A percentile compares a stretch with the other conserved stretches of the same genome.
phyloP scores from a whole-genome alignment of 2,888 invertebrate genomes.

The Acronicta psi region DNA sequence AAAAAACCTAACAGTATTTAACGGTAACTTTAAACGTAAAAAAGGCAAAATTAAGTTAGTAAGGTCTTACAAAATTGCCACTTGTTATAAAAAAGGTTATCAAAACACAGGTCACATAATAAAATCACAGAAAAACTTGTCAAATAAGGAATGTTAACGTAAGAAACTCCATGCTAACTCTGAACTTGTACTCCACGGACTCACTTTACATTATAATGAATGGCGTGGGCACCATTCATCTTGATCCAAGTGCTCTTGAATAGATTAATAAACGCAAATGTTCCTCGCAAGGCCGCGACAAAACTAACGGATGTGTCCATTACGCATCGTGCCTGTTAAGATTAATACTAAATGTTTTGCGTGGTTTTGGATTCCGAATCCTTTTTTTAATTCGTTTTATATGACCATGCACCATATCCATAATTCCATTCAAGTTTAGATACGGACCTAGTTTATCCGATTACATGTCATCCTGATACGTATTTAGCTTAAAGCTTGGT shows the following conservation, averaged over 20 bases:
- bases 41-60: no score
- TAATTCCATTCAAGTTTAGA: no score
- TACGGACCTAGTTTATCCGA: no score
- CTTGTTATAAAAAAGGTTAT: no score
- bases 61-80: no score
- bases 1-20: no score
- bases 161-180: constrained; percentile 34
- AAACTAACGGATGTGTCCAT: constrained; percentile 34
- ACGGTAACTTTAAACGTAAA: no score
- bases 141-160: constrained; percentile 7
- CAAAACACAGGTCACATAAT: background rate
- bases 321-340: constrained; percentile 10
- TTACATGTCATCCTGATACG: no score
- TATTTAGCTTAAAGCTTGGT: no score
- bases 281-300: constrained; percentile 34
- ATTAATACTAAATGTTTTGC: constrained; percentile 27
- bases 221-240: constrained; percentile 40
- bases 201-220: constrained; percentile 34
- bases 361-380: background rate
- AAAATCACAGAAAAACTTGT: background rate
- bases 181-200: constrained; percentile 9
- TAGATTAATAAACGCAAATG: constrained; percentile 40
- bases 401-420: background rate
- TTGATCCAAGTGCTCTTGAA: constrained; percentile 38
- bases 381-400: background rate